Evolutionary conservation across 1,140 invertebrate species (phyloP).

Genomic region (Drosophila lowei): DNA sequence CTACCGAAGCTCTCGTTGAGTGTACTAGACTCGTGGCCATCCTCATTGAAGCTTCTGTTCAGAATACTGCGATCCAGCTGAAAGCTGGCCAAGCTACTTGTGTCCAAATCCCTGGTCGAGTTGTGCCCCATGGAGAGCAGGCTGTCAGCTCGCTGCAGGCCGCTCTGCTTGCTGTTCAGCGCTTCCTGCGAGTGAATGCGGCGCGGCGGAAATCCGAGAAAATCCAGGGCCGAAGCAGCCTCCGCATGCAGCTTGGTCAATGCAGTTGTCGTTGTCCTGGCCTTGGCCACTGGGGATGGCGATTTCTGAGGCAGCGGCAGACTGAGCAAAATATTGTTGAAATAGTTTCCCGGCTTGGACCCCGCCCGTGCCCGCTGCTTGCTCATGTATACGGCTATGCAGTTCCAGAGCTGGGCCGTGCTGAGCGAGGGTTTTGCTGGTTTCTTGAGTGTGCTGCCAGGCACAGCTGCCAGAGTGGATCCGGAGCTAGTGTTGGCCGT

Average conservation of each 20-base stretch:
- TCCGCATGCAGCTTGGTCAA: slow-evolving; percentile 35
- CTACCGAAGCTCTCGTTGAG: slow-evolving; percentile 48
- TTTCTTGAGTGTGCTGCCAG: slow-evolving; percentile 53
- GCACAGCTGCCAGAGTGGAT: neutral
- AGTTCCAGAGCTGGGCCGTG: slow-evolving; percentile 72
- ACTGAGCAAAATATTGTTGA: slow-evolving; percentile 74
- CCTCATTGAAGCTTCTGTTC: slow-evolving; percentile 46
- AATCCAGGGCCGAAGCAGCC: slow-evolving; percentile 43
- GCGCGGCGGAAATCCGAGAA: slow-evolving; percentile 49
- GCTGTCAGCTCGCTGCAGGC: slow-evolving; percentile 57
- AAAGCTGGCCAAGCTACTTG: slow-evolving; percentile 55
- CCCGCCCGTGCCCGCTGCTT: slow-evolving; percentile 81
- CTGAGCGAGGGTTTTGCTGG: slow-evolving; percentile 34
- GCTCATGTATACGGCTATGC: slow-evolving; percentile 86
- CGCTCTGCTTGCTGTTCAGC: slow-evolving; percentile 39
- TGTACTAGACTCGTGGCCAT: slow-evolving; percentile 12
- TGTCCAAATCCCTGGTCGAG: slow-evolving; percentile 53
- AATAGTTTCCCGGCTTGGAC: slow-evolving; percentile 66
- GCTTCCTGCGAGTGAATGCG: slow-evolving; percentile 78
- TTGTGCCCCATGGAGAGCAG: slow-evolving; percentile 67
- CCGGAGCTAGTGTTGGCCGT: slow-evolving; percentile 13
- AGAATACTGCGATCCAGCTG: slow-evolving; percentile 48
- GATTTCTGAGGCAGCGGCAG: slow-evolving; percentile 63
- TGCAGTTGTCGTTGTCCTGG: slow-evolving; percentile 31
- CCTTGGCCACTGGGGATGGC: slow-evolving; percentile 35